phyloP scores from a whole-genome alignment of 2,888 invertebrate species.

The Cheiracanthium punctorium region DNA sequence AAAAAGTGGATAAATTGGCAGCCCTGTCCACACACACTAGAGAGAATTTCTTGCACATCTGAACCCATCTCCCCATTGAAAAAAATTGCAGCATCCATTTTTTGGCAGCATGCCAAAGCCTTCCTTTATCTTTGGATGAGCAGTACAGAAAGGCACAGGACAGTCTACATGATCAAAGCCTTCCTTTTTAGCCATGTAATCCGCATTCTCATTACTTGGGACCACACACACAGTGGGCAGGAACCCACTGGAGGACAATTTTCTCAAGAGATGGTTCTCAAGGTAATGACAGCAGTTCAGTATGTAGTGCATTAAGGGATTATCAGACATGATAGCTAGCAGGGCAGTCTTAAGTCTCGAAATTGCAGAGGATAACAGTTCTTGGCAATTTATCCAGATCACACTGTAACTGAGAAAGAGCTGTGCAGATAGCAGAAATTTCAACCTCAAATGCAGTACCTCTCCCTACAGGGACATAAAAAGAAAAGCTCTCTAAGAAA shows the following conservation, averaged over 20 bases:
- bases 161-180: neutral
- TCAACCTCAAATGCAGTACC: neutral
- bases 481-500: neutral
- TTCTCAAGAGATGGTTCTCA: neutral
- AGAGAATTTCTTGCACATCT: too few species aligned
- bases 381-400: neutral
- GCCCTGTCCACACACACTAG: too few species aligned
- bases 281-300: neutral
- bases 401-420: neutral
- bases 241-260: too few species aligned
- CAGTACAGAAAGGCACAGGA: neutral
- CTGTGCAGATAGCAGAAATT: slow-evolving; percentile 1
- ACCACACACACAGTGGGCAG: neutral
- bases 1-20: too few species aligned
- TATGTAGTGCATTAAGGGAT: neutral
- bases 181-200: neutral
- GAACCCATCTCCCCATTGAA: too few species aligned
- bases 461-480: neutral
- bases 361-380: too few species aligned
- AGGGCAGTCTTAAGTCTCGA: too few species aligned
- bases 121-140: too few species aligned
- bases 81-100: too few species aligned
- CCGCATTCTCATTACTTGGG: neutral
- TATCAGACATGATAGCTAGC: too few species aligned
- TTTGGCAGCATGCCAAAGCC: too few species aligned